Conservation (phyloP, 1,140 invertebrate genomes). For the Pteromalus puparum region DNA sequence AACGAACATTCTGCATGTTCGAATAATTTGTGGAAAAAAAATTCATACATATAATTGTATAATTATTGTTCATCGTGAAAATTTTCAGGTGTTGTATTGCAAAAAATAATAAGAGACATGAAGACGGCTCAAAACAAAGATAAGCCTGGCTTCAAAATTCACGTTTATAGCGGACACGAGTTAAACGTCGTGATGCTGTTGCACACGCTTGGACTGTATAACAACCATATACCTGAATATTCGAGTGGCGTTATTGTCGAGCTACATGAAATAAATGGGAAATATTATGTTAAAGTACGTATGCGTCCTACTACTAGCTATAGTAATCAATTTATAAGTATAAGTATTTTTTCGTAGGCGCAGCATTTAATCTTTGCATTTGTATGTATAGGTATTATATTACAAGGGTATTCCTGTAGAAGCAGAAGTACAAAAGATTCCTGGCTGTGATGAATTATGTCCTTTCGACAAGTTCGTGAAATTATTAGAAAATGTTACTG, state of each 20-base stretch:
- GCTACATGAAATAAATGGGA: constrained; percentile 52
- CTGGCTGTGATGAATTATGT: constrained; percentile 78
- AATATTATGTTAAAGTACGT: constrained; percentile 75
- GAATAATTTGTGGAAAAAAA: too few species aligned
- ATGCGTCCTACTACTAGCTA: not conserved
- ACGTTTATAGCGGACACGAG: constrained; percentile 82
- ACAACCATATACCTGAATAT: constrained; percentile 77
- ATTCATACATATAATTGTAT: too few species aligned
- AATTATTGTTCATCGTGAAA: not conserved
- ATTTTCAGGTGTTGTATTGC: constrained; percentile 75
- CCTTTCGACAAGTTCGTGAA: constrained; percentile 68
- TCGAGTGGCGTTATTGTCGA: constrained; percentile 73
- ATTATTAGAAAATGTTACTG: constrained; percentile 52
- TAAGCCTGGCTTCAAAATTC: constrained; percentile 72
- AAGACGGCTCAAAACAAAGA: constrained; percentile 63
- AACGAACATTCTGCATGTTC: too few species aligned
- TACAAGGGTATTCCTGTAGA: constrained; percentile 74
- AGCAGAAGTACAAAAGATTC: constrained; percentile 73
- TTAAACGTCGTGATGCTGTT: constrained; percentile 82
- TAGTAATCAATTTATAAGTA: constrained; percentile 17
- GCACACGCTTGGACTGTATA: constrained; percentile 78
- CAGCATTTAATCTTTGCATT: constrained; percentile 50
- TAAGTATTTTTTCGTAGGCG: not conserved
- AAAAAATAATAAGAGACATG: constrained; percentile 75
- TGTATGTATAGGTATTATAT: constrained; percentile 62